Evolutionary conservation across 2,113 vertebrate genomes (phyloP).

Genomic region (Pontoporia blainvillei): DNA sequence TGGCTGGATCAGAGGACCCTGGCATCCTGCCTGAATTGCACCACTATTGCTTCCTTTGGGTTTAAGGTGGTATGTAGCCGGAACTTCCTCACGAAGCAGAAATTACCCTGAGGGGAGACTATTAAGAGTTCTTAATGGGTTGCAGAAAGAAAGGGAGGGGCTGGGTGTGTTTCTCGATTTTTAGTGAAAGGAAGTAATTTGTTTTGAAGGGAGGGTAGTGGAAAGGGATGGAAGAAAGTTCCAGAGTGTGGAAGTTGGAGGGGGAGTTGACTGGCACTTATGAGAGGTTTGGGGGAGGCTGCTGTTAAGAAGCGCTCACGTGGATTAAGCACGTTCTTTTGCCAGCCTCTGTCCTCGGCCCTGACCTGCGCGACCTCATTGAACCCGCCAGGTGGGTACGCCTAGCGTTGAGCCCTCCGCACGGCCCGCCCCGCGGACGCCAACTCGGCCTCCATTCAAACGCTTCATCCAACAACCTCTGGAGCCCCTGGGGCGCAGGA

Average conservation of each 20-base stretch:
- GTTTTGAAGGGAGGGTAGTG: neutral
- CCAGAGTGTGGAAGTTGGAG: neutral
- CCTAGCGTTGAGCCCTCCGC: no score
- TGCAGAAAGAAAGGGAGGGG: neutral
- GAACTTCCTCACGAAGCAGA: neutral
- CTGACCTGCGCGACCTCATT: rapidly evolving
- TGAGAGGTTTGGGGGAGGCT: no score
- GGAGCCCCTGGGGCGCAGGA: neutral
- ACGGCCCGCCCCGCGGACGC: neutral
- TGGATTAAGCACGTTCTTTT: neutral
- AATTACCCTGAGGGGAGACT: neutral
- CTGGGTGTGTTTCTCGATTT: neutral
- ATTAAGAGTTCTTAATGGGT: no score
- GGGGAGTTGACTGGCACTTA: no score
- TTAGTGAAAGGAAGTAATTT: neutral
- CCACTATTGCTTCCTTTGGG: rapidly evolving
- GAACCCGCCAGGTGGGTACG: neutral
- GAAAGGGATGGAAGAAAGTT: neutral
- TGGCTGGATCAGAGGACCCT: neutral
- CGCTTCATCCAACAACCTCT: no score
- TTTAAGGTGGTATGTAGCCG: neutral
- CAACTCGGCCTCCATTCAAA: rapidly evolving
- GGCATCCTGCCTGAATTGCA: neutral
- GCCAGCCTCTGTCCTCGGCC: neutral
- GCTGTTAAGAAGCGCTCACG: neutral